Base-by-base conservation (phyloP, 2,797 vertebrate genomes). In the Vespertilio murinus region DNA sequence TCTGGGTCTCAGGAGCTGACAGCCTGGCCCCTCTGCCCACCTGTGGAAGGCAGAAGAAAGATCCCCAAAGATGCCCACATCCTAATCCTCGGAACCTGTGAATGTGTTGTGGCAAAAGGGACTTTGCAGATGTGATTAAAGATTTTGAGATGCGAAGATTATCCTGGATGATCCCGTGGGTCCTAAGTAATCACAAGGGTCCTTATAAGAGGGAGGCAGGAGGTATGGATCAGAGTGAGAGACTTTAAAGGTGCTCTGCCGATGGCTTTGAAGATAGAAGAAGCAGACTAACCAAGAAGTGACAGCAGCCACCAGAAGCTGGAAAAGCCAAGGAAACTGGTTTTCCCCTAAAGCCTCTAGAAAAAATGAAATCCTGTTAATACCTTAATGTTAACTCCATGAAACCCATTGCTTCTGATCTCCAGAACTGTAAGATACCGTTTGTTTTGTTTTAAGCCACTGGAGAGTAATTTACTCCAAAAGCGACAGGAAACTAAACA, bases 321-420 rank as follows among this genome's bases (percentile, higher is more conserved):
- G 56, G 77, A 42, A 93, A 95, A 88, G 65, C 10, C 35, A 73
- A 75, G 61, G 71, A 16, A 30, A 13, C 4, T 3, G 54, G 42
- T 38, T 88, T 77, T 79, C 16, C 71, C 28, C 42, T 49, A 42
- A 61, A 65, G 40, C 20, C 6, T 59, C 86, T 64, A 73, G 71
- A 88, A 90, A 33, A 35, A 67, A 82, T 2, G 4, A 25, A 40
- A 33, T 42, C 59, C 25, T 91, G 65, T 25, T 45, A 80, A 38
- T 33, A 78, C 30, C 71, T 81, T 61, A 61, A 45, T 59, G 81
- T 90, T 78, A 74, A 74, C 38, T 33, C 56, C 47, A 16, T 13
- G 54, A 93, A 85, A 84, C 47, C 52, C 67, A 59, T 67, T 64
- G 52, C 69, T 70, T 89, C 89, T 75, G 73, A 86, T 47, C 75